These are phyloP conservation scores for Bilobella aurantiaca DNA, from an alignment of 1,140 invertebrate genomes.

Conservation along the genomic window DNA sequence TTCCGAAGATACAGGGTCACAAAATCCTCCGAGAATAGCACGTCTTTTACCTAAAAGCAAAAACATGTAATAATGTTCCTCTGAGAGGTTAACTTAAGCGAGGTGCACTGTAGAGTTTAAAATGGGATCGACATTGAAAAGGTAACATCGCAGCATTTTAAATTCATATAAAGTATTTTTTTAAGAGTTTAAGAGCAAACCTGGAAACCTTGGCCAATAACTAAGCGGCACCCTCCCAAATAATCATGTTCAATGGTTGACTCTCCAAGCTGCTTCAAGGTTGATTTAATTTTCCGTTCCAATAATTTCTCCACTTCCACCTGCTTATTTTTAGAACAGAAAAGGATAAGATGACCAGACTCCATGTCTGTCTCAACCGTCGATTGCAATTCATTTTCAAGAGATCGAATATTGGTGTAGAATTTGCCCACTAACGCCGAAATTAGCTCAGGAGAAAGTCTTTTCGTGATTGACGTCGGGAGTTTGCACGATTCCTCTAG, in stretches of 20 bases:
- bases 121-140: too few relatives aligned
- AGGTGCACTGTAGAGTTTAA: too few relatives aligned
- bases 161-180: too few relatives aligned
- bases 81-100: too few relatives aligned
- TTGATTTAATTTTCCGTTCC: background rate
- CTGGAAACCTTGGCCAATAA: conserved; percentile 11
- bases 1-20: conserved; percentile 7
- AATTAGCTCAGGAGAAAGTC: background rate
- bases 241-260: conserved; percentile 3
- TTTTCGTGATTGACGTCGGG: background rate
- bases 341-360: background rate
- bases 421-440: background rate
- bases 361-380: background rate
- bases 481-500: background rate
- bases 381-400: conserved; percentile 4
- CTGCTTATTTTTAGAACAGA: background rate
- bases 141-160: too few relatives aligned
- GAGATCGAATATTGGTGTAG: background rate
- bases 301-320: background rate
- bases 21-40: conserved; percentile 8
- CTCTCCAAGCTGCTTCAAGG: background rate
- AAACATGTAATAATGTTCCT: too few relatives aligned
- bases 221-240: conserved; percentile 1
- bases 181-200: too few relatives aligned
- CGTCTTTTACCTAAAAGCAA: too few relatives aligned